phyloP scores from a whole-genome alignment of 2,888 invertebrate genomes.

The Perdita meconis region DNA sequence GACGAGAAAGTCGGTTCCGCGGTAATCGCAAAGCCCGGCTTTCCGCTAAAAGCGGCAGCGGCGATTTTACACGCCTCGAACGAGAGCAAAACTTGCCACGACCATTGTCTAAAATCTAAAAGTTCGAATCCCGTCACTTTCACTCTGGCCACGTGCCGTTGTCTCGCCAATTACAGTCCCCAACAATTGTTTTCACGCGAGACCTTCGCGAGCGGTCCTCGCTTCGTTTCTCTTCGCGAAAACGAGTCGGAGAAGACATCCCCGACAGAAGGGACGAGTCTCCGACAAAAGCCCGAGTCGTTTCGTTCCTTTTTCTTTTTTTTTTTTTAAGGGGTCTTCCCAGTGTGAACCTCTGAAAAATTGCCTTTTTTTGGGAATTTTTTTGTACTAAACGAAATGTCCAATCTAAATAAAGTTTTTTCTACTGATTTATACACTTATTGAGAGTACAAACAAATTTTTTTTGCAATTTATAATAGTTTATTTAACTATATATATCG shows the following conservation, averaged over 20 bases:
- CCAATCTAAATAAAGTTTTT: no score
- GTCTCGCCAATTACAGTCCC: constrained; percentile 17
- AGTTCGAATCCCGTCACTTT: constrained; percentile 17
- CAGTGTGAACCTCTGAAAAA: no score
- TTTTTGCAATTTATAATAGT: no score
- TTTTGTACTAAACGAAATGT: no score
- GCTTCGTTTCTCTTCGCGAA: neutral
- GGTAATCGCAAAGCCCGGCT: neutral
- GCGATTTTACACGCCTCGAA: constrained; percentile 24
- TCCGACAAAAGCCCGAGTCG: neutral
- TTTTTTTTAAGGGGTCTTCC: no score
- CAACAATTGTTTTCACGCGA: constrained; percentile 17
- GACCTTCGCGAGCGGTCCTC: constrained; percentile 10
- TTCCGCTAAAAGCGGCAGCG: constrained; percentile 1
- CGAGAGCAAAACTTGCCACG: constrained; percentile 15
- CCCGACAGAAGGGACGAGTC: no score
- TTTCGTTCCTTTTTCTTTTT: neutral
- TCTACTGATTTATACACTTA: no score
- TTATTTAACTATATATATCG: no score
- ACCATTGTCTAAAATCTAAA: constrained; percentile 13
- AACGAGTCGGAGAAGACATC: neutral
- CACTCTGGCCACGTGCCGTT: constrained; percentile 19
- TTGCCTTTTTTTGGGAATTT: no score
- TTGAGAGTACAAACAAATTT: no score
- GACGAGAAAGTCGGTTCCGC: neutral